Evolutionary conservation across 2,797 vertebrate species (phyloP).

Genomic region (Acanthopagrus latus): DNA sequence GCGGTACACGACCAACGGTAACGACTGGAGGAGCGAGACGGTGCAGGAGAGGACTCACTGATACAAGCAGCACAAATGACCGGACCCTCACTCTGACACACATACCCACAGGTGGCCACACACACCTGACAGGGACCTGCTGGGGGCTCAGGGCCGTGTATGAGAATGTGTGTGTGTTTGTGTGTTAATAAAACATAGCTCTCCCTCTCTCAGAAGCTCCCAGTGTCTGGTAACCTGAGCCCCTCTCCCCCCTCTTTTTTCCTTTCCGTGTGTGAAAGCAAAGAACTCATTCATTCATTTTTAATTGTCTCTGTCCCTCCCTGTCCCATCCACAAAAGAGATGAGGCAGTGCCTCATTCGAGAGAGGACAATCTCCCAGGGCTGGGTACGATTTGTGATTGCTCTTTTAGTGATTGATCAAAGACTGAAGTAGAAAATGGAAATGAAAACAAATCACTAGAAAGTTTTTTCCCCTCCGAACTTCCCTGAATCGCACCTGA

Average conservation of each 20-base stretch:
- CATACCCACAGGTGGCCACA: conserved; percentile 47
- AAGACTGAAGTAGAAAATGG: not conserved
- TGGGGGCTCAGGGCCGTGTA: too few species aligned
- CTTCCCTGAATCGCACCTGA: not conserved
- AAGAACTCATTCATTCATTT: conserved; percentile 85
- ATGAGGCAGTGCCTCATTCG: conserved; percentile 14
- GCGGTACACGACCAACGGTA: conserved; percentile 78
- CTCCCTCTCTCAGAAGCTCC: conserved; percentile 60
- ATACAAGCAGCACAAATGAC: conserved; percentile 26
- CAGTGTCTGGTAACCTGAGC: conserved; percentile 79
- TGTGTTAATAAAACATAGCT: conserved; percentile 85
- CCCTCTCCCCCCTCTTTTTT: conserved; percentile 64
- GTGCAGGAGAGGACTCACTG: conserved; percentile 62
- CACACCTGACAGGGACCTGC: conserved; percentile 68
- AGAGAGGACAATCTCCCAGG: conserved; percentile 34
- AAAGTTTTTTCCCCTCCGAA: not conserved
- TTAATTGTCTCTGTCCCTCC: conserved; percentile 78
- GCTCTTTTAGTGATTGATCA: not conserved
- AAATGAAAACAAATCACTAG: not conserved
- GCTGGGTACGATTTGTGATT: not conserved
- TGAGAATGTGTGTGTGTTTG: conserved; percentile 60
- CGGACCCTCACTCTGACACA: conserved; percentile 41
- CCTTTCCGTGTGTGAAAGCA: conserved; percentile 82
- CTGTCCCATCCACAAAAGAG: conserved; percentile 53
- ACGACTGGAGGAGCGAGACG: conserved; percentile 72